Evolutionary conservation across 1,140 invertebrate genomes (phyloP), one percentile per base, ranked within the genome.

Genomic region (Drosophila lowei): DNA sequence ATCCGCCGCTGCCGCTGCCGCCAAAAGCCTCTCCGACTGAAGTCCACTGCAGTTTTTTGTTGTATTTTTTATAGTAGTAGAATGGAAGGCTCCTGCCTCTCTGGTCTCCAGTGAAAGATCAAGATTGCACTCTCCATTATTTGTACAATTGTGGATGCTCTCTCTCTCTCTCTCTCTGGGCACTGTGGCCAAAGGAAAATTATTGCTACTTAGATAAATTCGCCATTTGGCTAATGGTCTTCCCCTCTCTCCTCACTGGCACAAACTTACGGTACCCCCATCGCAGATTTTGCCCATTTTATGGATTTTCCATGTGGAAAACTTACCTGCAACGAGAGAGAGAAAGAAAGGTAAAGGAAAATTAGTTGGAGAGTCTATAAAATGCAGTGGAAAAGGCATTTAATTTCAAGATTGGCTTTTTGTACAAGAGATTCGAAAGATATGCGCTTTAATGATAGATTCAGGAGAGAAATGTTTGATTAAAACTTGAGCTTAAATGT

Each of bases 281-380:
- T 49, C 42, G 63, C 25, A 44, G 47, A 41, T 41, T 68, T 71
- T 64, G 48, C 18, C 38, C 43, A 41, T 53, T 25, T 53, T 38
- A 11, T 41, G 21, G 41, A 16, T 30, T 30, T 23, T 42, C 38
- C 23, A 38, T 63, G 21, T 61, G 34, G 34, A 38, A 11, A 63
- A 74, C 81, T 85, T 85, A 86, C 80, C 80, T 85, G 81, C 15
- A 86, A 85, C 30, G 63, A 56, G 6, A 58, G 30, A 73, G 28
- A 70, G 49, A 54, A 13, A 48, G 47, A 60, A 67, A 67, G 41
- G 66, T 53, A 75, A 59, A 68, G 55, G 13, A 23, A 73, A 60
- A 44, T 80, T 67, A 66, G 71, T 73, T 73, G 41, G 34, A 11
- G 34, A 11, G 34, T 38, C 46, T 63, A 13, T 3, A 38, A 28